Evolutionary conservation across 2,888 invertebrate genomes (phyloP).

Genomic region (Vesta saturnalis): DNA sequence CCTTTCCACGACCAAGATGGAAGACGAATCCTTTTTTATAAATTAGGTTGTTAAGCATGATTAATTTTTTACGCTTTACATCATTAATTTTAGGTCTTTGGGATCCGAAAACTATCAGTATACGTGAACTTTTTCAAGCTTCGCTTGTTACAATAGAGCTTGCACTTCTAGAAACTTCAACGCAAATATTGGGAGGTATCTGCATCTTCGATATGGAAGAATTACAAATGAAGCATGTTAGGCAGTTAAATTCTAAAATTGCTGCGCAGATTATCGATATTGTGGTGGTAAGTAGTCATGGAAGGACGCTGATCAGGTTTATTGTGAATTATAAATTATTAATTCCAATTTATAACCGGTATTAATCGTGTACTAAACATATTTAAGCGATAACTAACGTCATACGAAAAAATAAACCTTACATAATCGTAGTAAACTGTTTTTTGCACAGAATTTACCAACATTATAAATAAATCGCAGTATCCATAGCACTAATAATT

Average conservation of each 20-base stretch:
- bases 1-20: conserved; percentile 81
- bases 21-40: conserved; percentile 75
- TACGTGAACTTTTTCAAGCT: conserved; percentile 78
- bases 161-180: conserved; percentile 77
- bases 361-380: too few relatives aligned
- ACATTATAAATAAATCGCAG: too few relatives aligned
- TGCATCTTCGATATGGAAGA: conserved; percentile 80
- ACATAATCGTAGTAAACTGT: too few relatives aligned
- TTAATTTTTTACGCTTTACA: not conserved
- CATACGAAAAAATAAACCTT: too few relatives aligned
- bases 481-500: too few relatives aligned
- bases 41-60: conserved; percentile 67
- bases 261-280: conserved; percentile 75
- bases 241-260: conserved; percentile 77
- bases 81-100: conserved; percentile 72
- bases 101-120: conserved; percentile 73
- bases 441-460: too few relatives aligned
- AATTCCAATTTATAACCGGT: too few relatives aligned
- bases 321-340: not conserved
- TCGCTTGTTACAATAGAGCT: conserved; percentile 77
- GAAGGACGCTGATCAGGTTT: not conserved
- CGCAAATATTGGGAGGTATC: conserved; percentile 81
- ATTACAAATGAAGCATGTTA: conserved; percentile 75
- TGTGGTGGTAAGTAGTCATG: conserved; percentile 69
- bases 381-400: too few relatives aligned